Conservation (phyloP, 2,888 invertebrate genomes). For the Platycheirus albimanus region DNA sequence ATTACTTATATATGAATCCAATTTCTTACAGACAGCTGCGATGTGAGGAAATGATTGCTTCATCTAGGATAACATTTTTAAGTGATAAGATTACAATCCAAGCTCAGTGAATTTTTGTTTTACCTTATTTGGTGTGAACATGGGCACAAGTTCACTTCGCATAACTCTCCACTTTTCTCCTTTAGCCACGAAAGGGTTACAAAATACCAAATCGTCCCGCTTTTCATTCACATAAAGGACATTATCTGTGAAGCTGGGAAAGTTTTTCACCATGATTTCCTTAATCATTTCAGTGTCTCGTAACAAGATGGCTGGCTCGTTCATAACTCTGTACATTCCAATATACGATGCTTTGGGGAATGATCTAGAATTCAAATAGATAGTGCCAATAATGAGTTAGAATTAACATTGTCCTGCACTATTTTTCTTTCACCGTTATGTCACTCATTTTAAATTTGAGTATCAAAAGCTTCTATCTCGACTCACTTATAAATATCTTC, state of each 20-base stretch:
- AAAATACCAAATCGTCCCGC: constrained; percentile 76
- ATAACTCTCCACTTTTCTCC: constrained; percentile 77
- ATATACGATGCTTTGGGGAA: constrained; percentile 75
- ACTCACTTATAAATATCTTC: constrained; percentile 77
- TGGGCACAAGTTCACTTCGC: constrained; percentile 77
- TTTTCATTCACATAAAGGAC: constrained; percentile 75
- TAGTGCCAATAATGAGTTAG: no score
- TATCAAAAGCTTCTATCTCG: no score
- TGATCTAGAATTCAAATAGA: constrained; percentile 61
- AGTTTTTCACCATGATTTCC: constrained; percentile 77
- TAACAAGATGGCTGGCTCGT: constrained; percentile 78
- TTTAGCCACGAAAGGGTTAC: constrained; percentile 78
- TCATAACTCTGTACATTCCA: constrained; percentile 78
- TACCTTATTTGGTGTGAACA: constrained; percentile 78
- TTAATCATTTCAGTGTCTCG: constrained; percentile 76
- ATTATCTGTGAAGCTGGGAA: constrained; percentile 77
- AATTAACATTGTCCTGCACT: no score
- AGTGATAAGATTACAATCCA: no score
- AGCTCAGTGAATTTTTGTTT: neutral
- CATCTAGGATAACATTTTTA: constrained; percentile 58
- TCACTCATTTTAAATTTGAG: no score
- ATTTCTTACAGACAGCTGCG: constrained; percentile 73
- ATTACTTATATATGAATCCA: constrained; percentile 72
- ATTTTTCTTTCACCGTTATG: no score
- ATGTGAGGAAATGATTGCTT: constrained; percentile 77